Base-by-base conservation (phyloP, 2,888 invertebrate species). In the Xestia sexstrigata region DNA sequence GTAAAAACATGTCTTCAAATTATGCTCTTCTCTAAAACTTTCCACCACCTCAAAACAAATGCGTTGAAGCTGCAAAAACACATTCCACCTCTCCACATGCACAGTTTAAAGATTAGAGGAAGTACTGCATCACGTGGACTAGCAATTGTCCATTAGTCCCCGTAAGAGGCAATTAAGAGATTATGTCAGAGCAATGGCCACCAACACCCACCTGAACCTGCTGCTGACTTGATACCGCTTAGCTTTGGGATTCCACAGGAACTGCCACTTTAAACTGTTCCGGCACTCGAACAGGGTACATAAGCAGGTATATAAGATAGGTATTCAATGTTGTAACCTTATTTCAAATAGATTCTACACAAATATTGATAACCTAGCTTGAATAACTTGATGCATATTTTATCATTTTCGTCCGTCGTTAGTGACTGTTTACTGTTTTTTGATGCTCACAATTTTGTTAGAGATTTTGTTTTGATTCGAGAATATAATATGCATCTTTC, bases 121-220 rank as follows among this genome's bases (percentile, higher is more conserved):
- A 26, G 49, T 70, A 83, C 83, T 83, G 79, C 71, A 83, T 78
- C 86, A 78, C 63, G 47, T 74, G 55, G n/a, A 72, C 71, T 35
- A 71, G 55, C 66, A 60, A 78, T 66, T 58, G 74, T 67, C 83
- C 86, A 83, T 86, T 83, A 72, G 66, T 78, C 67, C 45, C 66
- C 63, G 83, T 78, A 78, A 83, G 74, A 86, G 83, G 84, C 86
- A 83, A 86, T 83, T 83, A 83, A 78, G 83, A 86, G 83, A 86
- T 83, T 83, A 86, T 62, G 66, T 74, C 74, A 83, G 63, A 67
- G 74, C 78, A 86, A 60, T 72, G 62, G 65, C 55, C 74, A 47
- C n/a, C 39, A 71, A 20, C 62, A 76, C 39, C 74, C 81, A 81
- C 72, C 84, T 85, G 80, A 70, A 67, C 76, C 70, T 69, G 63